Base-by-base conservation (phyloP, 2,888 invertebrate species). In the Vannuccia rotundouncinata region DNA sequence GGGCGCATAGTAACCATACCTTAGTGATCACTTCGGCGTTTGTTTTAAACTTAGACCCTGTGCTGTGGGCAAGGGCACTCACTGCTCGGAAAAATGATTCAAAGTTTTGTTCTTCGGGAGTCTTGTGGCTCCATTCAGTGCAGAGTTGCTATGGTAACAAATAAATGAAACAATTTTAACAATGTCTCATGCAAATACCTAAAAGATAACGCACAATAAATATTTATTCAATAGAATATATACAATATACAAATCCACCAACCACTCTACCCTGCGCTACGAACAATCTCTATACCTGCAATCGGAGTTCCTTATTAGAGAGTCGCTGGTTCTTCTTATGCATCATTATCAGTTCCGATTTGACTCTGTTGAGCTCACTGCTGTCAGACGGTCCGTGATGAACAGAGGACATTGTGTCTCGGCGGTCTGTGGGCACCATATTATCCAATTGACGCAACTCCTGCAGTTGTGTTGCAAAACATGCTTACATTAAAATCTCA, bases 241-340 rank as follows among this genome's bases (percentile, higher is more conserved):
- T n/a, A n/a, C n/a, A n/a, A n/a, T n/a, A n/a, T n/a, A n/a, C n/a
- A n/a, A n/a, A n/a, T n/a, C n/a, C n/a, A n/a, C n/a, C n/a, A n/a
- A n/a, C n/a, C n/a, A n/a, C n/a, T n/a, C n/a, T n/a, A n/a, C n/a
- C n/a, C n/a, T n/a, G n/a, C n/a, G n/a, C n/a, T n/a, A n/a, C 45
- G 5, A 45, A 10, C 45, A 45, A 45, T 45, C 45, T 45, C 45
- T 45, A 45, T 83, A 87, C 87, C 85, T 88, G 87, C 83, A 88
- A 84, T 31, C 87, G 83, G 59, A 84, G 84, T 82, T 88, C 88
- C 81, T 88, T 88, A 80, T 85, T 84, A 74, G 84, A 85, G 10
- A 88, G 84, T 45, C 88, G 82, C 29, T 88, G 87, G 82, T 86
- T 86, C 79, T 87, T 87, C 27, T 86, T 83, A 80, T 87, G 86